Conservation (phyloP, 1,140 invertebrate genomes). For the Lasaia peninsularis region DNA sequence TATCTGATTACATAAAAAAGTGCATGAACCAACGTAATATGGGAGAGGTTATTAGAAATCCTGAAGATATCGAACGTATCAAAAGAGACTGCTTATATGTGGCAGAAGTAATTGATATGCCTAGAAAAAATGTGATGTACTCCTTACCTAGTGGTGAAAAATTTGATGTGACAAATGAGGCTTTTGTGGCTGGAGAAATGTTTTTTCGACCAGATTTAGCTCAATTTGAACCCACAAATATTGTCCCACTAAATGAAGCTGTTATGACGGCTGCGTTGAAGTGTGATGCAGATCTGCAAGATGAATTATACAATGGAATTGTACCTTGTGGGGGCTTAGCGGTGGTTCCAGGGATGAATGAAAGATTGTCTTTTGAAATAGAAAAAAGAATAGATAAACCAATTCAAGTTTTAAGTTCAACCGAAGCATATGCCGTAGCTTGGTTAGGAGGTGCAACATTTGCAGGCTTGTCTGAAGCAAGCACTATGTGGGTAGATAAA, state of each 20-base stretch:
- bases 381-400: constrained; percentile 26
- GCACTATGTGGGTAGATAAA: constrained; percentile 45
- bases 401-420: constrained; percentile 34
- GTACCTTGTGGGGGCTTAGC: constrained; percentile 47
- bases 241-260: constrained; percentile 39
- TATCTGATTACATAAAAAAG: constrained; percentile 40
- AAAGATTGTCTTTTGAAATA: constrained; percentile 38
- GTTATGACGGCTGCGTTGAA: constrained; percentile 35
- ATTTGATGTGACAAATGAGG: constrained; percentile 44
- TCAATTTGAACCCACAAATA: constrained; percentile 24
- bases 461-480: constrained; percentile 37
- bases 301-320: constrained; percentile 39
- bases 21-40: constrained; percentile 28
- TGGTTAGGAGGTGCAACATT: constrained; percentile 63
- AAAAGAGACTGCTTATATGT: constrained; percentile 38
- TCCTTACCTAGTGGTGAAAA: constrained; percentile 35
- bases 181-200: constrained; percentile 47
- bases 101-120: constrained; percentile 34
- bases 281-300: constrained; percentile 44
- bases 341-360: constrained; percentile 39
- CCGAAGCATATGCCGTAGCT: constrained; percentile 42
- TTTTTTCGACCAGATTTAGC: constrained; percentile 50
- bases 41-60: constrained; percentile 20
- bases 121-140: constrained; percentile 30
- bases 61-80: constrained; percentile 36